Percentiles rank a stretch among this genome's conserved stretches.
Conservation (phyloP, 2,797 vertebrate genomes). For the Sebastes flavidus region DNA sequence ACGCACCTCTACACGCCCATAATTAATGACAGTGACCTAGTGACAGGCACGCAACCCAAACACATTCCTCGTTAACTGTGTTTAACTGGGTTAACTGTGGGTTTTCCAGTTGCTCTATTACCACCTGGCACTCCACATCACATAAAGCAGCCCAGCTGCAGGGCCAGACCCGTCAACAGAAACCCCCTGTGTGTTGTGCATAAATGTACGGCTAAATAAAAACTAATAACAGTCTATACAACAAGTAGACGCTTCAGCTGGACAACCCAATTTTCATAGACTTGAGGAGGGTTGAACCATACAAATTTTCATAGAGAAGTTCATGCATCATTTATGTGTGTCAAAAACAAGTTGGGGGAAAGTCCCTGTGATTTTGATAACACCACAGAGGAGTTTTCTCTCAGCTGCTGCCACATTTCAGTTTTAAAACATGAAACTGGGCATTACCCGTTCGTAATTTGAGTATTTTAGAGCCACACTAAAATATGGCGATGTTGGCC, state of each 20-base stretch:
- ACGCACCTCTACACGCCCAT: neutral
- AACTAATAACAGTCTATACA: conserved; percentile 3
- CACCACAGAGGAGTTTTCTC: conserved; percentile 26
- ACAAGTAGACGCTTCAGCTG: neutral
- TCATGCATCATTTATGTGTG: conserved; percentile 17
- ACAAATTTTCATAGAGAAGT: conserved; percentile 7
- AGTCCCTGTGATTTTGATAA: conserved; percentile 36
- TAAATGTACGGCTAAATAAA: conserved; percentile 4
- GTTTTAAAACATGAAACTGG: conserved; percentile 22
- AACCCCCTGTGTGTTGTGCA: conserved; percentile 36
- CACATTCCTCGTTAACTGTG: neutral
- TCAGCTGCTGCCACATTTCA: conserved; percentile 2
- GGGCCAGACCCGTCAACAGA: conserved; percentile 23
- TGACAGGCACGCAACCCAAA: neutral
- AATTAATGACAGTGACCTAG: neutral
- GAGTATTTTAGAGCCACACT: neutral
- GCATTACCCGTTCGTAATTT: neutral
- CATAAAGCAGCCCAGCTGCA: conserved; percentile 45
- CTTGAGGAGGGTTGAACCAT: neutral
- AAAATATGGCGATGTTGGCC: neutral
- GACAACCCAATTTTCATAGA: neutral
- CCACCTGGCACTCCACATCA: conserved; percentile 36
- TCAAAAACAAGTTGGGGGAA: conserved; percentile 49
- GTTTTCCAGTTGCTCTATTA: conserved; percentile 47
- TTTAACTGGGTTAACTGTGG: conserved; percentile 20